Base-by-base conservation (phyloP, 2,888 invertebrate species). In the Desoria tigrina region DNA sequence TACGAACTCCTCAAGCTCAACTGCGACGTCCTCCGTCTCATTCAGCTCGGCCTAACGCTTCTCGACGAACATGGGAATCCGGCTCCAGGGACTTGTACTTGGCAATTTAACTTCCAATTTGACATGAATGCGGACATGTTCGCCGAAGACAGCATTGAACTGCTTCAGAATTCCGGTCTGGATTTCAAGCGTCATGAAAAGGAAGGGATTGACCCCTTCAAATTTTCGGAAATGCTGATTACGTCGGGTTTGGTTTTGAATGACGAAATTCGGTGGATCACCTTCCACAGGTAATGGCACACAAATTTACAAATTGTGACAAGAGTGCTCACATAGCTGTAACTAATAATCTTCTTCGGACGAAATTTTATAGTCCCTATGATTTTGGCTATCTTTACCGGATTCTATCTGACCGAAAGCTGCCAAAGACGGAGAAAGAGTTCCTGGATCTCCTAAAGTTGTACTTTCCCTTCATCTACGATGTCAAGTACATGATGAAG, bases 381-480 rank as follows among this genome's bases (percentile, higher is more conserved):
- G n/a, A n/a, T n/a, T n/a, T n/a, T n/a, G n/a, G n/a, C n/a, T n/a
- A 99, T 82, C 84, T 99, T 76, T 84, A 99, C 57, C 97, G 97
- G 82, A 83, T 98, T 66, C 84, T 98, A 70, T 97, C 96, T 2
- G 92, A 94, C 81, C 90, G 90, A 79, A 90, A 92, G 80, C 83
- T 99, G 78, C 98, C 98, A n/a, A 87, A 88, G 72, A 94, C 96
- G 79, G 98, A 97, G 80, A 88, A 89, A 77, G 94, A 96, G 78
- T 99, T 99, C 80, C 98, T 97, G 81, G 93, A 95, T 78, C 86
- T 92, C 75, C 84, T 98, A 69, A 88, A 91, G 80, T 84, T 95
- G 78, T 97, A 94, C 81, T 98, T 97, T 81, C 96, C 96, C 62
- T 92, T 91, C 68, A 93, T 97, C 70, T 98, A 97, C 81, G 98